Base-by-base conservation (phyloP, 2,113 vertebrate species). In the Phoenicopterus ruber region DNA sequence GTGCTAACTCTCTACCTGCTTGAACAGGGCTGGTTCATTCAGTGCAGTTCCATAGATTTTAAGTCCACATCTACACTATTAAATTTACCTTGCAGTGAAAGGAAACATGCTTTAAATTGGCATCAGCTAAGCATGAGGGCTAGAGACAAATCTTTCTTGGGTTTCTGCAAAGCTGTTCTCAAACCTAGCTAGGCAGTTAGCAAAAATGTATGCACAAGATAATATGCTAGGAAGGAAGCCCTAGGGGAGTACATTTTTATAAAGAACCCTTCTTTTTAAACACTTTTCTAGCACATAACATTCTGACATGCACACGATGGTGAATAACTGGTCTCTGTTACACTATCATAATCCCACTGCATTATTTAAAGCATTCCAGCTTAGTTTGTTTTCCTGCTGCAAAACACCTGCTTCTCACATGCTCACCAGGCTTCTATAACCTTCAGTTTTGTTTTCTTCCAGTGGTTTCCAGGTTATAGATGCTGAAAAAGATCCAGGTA, bases 391-490 rank as follows among this genome's bases (percentile, higher is more conserved):
- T 88, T 66, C 50, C 63, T 93, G 38, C 26, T 58, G 57, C 32
- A 44, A 5, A 69, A 65, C 44, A 69, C 25, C 28, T 65, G 44
- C 31, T 90, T 61, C 52, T 87, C 46, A 55, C 61, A 47, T 26
- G 29, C 88, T 71, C 95, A 98, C 98, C 96, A 95, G 50, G 36
- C 44, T 88, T 59, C 85, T 21, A 2, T 55, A 90, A 19, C 32
- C 54, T 85, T 90, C 57, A 25, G 3, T 10, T 79, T 96, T 97
- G 47, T 88, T 97, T 62, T 97, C 97, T 83, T 97, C 97, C 34
- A 98, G 67, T 69, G 89, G 58, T 72, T 97, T 97, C 98, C 98
- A 99, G 62, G 90, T 97, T 91, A 99, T 16, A 59, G 97, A 98
- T 44, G 98, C 98, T 61, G 97, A 62, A 20, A 94, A 90, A n/a